A percentile compares a stretch with the other conserved stretches of the same genome.
Conservation (phyloP, 2,888 invertebrate genomes). For the Deilephila porcellus region DNA sequence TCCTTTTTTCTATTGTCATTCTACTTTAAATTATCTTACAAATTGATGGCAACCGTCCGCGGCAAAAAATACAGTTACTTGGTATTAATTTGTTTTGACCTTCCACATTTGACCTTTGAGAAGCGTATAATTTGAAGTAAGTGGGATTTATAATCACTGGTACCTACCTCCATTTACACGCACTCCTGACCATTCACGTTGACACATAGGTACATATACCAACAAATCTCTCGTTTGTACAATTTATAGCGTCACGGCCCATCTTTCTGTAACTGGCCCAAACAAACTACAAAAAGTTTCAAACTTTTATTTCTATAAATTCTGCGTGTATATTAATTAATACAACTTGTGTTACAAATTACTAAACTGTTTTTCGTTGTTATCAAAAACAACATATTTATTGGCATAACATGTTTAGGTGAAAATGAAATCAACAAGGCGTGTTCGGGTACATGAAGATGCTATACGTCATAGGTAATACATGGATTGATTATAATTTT, state of each 20-base stretch:
- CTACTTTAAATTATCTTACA: background rate
- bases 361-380: conserved; percentile 26
- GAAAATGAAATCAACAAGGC: conserved; percentile 84
- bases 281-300: conserved; percentile 35
- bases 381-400: conserved; percentile 51
- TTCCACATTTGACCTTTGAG: conserved; percentile 21
- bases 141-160: background rate
- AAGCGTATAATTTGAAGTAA: background rate
- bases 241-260: conserved; percentile 28
- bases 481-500: conserved; percentile 56
- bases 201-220: conserved; percentile 13
- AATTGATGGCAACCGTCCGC: background rate
- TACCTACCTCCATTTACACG: background rate
- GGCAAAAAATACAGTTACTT: background rate
- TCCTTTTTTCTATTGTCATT: background rate
- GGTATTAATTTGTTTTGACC: conserved; percentile 10
- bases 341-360: conserved; percentile 2
- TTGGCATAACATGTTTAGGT: conserved; percentile 83
- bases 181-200: background rate
- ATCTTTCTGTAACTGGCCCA: conserved; percentile 39
- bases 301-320: conserved; percentile 23
- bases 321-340: background rate
- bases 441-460: conserved; percentile 83
- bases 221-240: conserved; percentile 9
- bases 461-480: conserved; percentile 84